phyloP scores from a whole-genome alignment of 2,113 vertebrate species.

The Eleginops maclovinus region DNA sequence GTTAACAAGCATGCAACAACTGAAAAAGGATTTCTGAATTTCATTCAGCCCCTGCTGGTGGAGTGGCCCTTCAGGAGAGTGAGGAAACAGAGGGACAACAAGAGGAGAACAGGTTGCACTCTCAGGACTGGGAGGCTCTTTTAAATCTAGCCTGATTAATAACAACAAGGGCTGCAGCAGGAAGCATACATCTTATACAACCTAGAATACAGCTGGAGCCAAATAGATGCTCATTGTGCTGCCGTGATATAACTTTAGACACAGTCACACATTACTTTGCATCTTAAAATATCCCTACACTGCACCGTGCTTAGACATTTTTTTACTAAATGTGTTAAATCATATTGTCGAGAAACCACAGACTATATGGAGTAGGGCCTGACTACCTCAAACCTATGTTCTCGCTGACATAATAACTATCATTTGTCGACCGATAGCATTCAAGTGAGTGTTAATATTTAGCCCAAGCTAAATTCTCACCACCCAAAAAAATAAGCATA shows the following conservation, averaged over 20 bases:
- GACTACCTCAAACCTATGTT: too few species aligned
- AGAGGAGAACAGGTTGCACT: not conserved
- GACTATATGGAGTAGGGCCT: not conserved
- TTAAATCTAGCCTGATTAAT: slow-evolving; percentile 49
- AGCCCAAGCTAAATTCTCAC: too few species aligned
- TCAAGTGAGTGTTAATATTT: too few species aligned
- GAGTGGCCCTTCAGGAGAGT: slow-evolving; percentile 53
- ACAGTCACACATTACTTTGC: not conserved
- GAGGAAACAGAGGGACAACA: not conserved
- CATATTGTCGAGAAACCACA: not conserved
- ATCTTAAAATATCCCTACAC: not conserved
- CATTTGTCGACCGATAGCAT: too few species aligned
- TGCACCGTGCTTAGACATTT: too few species aligned
- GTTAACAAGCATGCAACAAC: not conserved
- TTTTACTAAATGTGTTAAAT: too few species aligned
- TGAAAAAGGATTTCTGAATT: not conserved
- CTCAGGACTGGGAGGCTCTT: slow-evolving; percentile 16
- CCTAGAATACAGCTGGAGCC: not conserved
- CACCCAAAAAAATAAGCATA: too few species aligned
- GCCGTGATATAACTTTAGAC: not conserved
- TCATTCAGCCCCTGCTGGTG: slow-evolving; percentile 32
- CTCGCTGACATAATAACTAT: too few species aligned
- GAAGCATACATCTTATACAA: slow-evolving; percentile 25
- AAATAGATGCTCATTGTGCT: not conserved
- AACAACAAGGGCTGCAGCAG: not conserved